Evolutionary conservation across 2,888 invertebrate genomes (phyloP), one percentile per base, ranked within the genome.

Genomic region (Automeris io): DNA sequence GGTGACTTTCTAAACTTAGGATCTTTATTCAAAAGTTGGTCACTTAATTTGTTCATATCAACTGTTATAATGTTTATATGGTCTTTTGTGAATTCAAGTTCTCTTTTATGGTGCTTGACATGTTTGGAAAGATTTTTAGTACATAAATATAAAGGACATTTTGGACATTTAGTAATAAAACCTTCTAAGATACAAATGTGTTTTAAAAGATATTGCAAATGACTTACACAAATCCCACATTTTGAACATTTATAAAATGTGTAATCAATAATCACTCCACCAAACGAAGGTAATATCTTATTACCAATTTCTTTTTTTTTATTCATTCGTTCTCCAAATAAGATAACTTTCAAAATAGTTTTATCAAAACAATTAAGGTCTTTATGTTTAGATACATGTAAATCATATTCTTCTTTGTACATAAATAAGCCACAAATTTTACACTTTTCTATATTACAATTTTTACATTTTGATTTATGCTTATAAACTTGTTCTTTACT

Each of bases 221-320:
- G 12, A 4, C 46, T 60, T 5, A 68, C 37, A 44, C 75, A 76
- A 9, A 76, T 40, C 25, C 61, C 46, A 43, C 82, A 82, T 38
- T 61, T 54, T 5, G 42, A 42, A 47, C 82, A 82, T 51, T 58
- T 66, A 44, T 70, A 75, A 44, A 79, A 56, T 18, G 62, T 63
- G 44, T 71, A 74, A 53, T 81, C 76, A 46, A 54, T 59, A 39
- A 70, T 49, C 16, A 49, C 52, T 9, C 80, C 79, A 25, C 23
- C 56, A 40, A 68, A 79, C 34, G 53, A 56, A 4, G 62, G 47
- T 12, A 21, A 32, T 26, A 26, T 6, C 3, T 16, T 8, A 1
- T 12, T 40, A 41, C 11, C 18, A 11, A 33, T 4, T 35, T 12
- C 21, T 43, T 36, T 7, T 37, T 26, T 6, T 42, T 34, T 34